Base-by-base conservation (phyloP, 1,140 invertebrate genomes). In the Diabrotica undecimpunctata region DNA sequence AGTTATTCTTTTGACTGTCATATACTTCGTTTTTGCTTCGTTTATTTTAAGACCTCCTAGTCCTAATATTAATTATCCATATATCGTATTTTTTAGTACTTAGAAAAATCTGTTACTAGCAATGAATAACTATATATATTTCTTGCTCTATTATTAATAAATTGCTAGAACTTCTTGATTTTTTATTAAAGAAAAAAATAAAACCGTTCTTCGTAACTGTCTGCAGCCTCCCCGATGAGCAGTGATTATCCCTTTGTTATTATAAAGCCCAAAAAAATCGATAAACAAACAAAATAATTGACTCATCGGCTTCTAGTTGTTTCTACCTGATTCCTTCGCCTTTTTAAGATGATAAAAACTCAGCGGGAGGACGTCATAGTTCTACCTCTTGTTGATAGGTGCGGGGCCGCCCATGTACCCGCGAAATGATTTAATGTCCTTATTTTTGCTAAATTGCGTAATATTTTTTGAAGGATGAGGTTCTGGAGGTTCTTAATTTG, bases 201-300 rank as follows among this genome's bases (percentile, higher is more conserved):
- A n/a, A 25, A 25, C 25, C 25, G 25, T 25, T 25, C 25, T 25
- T 25, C 25, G 1, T 25, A 25, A 25, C 25, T 25, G 25, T 25
- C 25, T 25, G 25, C 25, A 25, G 25, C 25, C 25, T 25, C 25
- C 25, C 25, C 25, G 25, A 25, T 25, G 25, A 1, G 25, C 25
- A 25, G 1, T 25, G 25, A 25, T 25, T 25, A 25, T 46, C 41
- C n/a, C n/a, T 10, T 46, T 46, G 41, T 46, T 46, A 10, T 46
- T n/a, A n/a, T 46, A 10, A 10, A 8, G 41, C 8, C n/a, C 41
- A 2, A 8, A 6, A 46, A 46, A 46, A 5, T 46, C n/a, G 8
- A 46, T 10, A 46, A 46, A 46, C 41, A 46, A 46, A 46, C 41
- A n/a, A 46, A 46, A 46, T 46, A 46, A 46, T 46, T 46, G 41